These are phyloP conservation scores for Platysternon megacephalum DNA, from an alignment of 2,113 vertebrate genomes.

Conservation along the genomic window DNA sequence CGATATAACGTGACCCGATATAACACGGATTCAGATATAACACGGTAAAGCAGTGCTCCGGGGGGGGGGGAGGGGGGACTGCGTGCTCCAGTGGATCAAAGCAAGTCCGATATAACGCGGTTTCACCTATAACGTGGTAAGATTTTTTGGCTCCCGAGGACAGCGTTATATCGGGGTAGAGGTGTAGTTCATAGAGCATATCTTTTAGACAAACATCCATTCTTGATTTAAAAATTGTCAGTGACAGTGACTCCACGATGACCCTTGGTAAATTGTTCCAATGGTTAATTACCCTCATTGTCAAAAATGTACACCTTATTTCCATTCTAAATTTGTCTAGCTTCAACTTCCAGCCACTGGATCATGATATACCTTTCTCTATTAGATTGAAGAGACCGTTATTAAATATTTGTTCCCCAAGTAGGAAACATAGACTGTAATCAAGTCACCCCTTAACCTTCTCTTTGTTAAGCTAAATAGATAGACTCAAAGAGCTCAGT, in stretches of 20 bases:
- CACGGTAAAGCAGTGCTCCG: no score
- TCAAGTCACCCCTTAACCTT: neutral
- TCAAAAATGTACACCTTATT: neutral
- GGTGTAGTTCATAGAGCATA: neutral
- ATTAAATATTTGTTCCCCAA: neutral
- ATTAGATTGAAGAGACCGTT: neutral
- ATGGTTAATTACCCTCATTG: neutral
- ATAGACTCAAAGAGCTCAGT: neutral
- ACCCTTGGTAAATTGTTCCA: neutral
- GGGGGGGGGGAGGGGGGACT: no score
- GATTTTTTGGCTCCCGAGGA: no score
- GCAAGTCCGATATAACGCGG: no score
- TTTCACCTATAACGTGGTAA: no score
- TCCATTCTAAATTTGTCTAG: neutral
- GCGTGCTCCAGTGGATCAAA: no score
- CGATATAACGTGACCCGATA: no score
- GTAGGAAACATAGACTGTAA: neutral
- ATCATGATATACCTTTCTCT: neutral
- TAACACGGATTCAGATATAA: no score
- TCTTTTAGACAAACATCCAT: neutral
- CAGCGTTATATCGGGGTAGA: no score
- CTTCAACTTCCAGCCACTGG: neutral
- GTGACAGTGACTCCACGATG: neutral
- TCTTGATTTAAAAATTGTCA: neutral
- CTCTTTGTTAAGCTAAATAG: neutral